Conservation (phyloP, 1,140 invertebrate genomes). For the Sitobion miscanthi region DNA sequence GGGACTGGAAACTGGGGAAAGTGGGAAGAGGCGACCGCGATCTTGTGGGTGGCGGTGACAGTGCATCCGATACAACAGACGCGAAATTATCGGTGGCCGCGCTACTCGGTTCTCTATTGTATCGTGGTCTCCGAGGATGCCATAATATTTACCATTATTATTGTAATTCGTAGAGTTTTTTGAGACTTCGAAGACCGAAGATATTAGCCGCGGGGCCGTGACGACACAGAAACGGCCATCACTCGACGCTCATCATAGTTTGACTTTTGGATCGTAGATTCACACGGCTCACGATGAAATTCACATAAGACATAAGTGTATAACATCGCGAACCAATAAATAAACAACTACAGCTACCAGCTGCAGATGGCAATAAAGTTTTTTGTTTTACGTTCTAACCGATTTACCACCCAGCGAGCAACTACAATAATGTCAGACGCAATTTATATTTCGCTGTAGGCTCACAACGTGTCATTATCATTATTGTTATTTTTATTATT, state of each 20-base stretch:
- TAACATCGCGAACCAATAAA: not conserved
- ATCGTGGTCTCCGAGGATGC: not conserved
- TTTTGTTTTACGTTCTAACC: not conserved
- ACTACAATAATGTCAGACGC: not conserved
- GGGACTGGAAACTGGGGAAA: not conserved
- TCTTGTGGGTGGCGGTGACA: slow-evolving; percentile 36
- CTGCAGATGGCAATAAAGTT: not conserved
- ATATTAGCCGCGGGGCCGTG: too few relatives aligned
- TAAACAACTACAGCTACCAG: not conserved
- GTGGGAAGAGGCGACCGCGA: not conserved
- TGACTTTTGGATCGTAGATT: not conserved
- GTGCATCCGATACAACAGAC: not conserved
- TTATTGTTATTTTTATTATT: not conserved
- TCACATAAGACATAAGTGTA: too few relatives aligned
- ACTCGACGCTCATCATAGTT: not conserved
- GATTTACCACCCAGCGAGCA: not conserved
- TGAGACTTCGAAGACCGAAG: not conserved
- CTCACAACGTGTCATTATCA: not conserved
- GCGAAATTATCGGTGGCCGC: not conserved
- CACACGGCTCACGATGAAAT: not conserved
- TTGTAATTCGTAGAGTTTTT: not conserved
- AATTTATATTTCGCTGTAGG: not conserved
- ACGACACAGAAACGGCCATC: not conserved
- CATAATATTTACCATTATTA: slow-evolving; percentile 6
- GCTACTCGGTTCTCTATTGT: not conserved